Conservation (phyloP, 2,113 vertebrate species). For the Aspidoscelis tigris region DNA sequence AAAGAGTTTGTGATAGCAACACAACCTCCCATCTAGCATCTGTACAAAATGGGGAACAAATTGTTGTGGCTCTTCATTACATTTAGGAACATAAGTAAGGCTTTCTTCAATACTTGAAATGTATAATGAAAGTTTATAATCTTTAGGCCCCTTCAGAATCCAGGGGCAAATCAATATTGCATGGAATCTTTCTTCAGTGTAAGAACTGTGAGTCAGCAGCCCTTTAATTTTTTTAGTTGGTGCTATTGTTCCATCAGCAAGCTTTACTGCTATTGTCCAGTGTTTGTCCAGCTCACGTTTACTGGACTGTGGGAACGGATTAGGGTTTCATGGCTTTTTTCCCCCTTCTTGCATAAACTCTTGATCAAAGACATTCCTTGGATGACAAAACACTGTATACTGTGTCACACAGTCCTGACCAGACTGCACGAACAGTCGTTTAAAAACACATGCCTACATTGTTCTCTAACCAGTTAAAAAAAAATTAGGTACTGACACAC, state of each 20-base stretch:
- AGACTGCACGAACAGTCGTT: conserved; percentile 71
- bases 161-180: conserved; percentile 32
- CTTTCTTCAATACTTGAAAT: conserved; percentile 27
- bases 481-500: conserved; percentile 57
- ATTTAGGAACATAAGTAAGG: not conserved
- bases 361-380: conserved; percentile 91
- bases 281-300: conserved; percentile 82
- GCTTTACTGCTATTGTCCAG: conserved; percentile 81
- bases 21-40: not conserved
- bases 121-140: conserved; percentile 43
- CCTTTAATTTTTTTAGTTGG: conserved; percentile 76
- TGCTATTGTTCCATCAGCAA: conserved; percentile 69
- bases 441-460: conserved; percentile 77
- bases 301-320: conserved; percentile 90
- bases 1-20: not conserved
- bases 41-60: not conserved
- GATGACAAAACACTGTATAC: conserved; percentile 87
- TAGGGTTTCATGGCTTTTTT: conserved; percentile 85
- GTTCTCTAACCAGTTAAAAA: conserved; percentile 62
- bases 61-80: not conserved
- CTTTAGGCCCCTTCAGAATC: conserved; percentile 55
- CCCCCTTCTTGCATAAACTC: conserved; percentile 79
- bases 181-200: conserved; percentile 60
- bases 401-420: conserved; percentile 76
- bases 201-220: conserved; percentile 75